A percentile compares a stretch with the other conserved stretches of the same genome.
phyloP scores from a whole-genome alignment of 2,113 vertebrate species.

The Tiliqua scincoides region DNA sequence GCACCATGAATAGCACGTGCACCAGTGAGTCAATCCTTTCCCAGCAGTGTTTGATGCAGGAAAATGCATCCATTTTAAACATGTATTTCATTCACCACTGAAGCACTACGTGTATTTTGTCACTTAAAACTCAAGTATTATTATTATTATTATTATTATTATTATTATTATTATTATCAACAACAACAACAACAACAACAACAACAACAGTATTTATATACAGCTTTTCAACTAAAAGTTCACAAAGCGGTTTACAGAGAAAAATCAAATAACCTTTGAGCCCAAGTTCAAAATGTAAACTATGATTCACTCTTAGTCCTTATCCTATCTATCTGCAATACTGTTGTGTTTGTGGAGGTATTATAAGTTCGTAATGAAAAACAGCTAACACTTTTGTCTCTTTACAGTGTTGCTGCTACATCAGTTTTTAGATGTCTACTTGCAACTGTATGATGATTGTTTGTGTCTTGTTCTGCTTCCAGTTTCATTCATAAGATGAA shows the following conservation, averaged over 20 bases:
- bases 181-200: no score
- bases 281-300: not conserved
- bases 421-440: not conserved
- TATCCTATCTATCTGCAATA: not conserved
- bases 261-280: not conserved
- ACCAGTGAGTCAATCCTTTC: not conserved
- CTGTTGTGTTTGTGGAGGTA: not conserved
- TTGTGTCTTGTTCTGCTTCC: slow-evolving; percentile 29
- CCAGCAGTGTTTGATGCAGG: not conserved
- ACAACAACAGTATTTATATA: no score
- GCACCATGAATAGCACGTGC: not conserved
- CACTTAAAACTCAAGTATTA: no score
- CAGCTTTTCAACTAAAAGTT: no score
- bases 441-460: not conserved
- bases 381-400: not conserved
- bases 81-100: not conserved
- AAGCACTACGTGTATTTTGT: not conserved
- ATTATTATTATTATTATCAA: no score
- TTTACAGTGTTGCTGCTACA: accelerated
- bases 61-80: not conserved
- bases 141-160: no score
- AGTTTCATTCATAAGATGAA: slow-evolving; percentile 99
- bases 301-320: not conserved
- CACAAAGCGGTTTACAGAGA: no score
- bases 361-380: not conserved